Evolutionary conservation across 2,888 invertebrate genomes (phyloP).

Genomic region (Calameuta pallipes): DNA sequence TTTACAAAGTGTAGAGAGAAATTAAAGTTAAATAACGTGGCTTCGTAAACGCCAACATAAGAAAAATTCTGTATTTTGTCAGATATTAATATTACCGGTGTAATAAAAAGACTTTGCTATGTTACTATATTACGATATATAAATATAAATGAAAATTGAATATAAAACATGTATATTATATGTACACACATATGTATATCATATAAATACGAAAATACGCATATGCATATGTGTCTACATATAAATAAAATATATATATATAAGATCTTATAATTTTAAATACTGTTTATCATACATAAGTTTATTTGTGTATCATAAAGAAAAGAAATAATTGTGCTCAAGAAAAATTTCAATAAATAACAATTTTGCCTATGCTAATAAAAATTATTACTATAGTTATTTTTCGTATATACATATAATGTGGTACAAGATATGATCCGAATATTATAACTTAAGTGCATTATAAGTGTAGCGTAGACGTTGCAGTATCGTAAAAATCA

Average conservation of each 20-base stretch:
- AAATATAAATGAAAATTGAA: slow-evolving; percentile 33
- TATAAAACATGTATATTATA: slow-evolving; percentile 13
- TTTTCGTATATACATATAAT: not conserved
- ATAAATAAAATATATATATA: slow-evolving; percentile 37
- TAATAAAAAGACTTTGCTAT: slow-evolving; percentile 43
- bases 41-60: slow-evolving; percentile 18
- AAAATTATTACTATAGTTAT: slow-evolving; percentile 17
- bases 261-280: slow-evolving; percentile 53
- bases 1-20: slow-evolving; percentile 9
- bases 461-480: slow-evolving; percentile 23
- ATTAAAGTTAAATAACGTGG: not conserved
- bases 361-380: slow-evolving; percentile 57
- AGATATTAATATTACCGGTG: slow-evolving; percentile 44
- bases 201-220: slow-evolving; percentile 15
- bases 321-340: slow-evolving; percentile 53
- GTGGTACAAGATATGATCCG: slow-evolving; percentile 22
- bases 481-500: not conserved
- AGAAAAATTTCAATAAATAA: slow-evolving; percentile 58
- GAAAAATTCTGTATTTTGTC: slow-evolving; percentile 54
- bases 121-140: slow-evolving; percentile 42
- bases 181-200: slow-evolving; percentile 13
- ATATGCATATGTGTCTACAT: slow-evolving; percentile 37
- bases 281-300: slow-evolving; percentile 48
- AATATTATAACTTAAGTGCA: slow-evolving; percentile 24
- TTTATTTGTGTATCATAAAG: slow-evolving; percentile 53